phyloP scores from a whole-genome alignment of 2,888 invertebrate species.

The Temnothorax rugatulus region DNA sequence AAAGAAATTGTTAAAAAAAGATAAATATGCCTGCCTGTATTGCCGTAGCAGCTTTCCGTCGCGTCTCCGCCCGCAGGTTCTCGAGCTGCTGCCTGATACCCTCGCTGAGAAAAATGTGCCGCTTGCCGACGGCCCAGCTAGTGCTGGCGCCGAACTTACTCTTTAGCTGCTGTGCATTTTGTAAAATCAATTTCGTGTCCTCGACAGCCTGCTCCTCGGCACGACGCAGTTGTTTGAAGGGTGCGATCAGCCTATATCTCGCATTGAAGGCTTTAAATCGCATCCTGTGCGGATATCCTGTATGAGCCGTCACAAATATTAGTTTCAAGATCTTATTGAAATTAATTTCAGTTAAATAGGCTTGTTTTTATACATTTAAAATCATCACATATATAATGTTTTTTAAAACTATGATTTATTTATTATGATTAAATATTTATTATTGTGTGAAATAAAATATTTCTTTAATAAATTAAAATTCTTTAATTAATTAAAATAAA shows the following conservation, averaged over 20 bases:
- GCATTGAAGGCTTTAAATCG: slow-evolving; percentile 96
- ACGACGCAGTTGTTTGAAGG: slow-evolving; percentile 90
- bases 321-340: not conserved
- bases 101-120: slow-evolving; percentile 97
- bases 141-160: slow-evolving; percentile 86
- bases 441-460: not conserved
- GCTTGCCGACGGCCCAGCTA: slow-evolving; percentile 96
- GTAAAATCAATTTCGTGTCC: slow-evolving; percentile 92
- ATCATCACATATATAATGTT: not conserved
- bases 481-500: not conserved
- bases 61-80: slow-evolving; percentile 92
- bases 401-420: not conserved
- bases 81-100: slow-evolving; percentile 96
- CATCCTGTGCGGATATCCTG: slow-evolving; percentile 97
- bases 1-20: slow-evolving; percentile 12
- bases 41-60: slow-evolving; percentile 93
- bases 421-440: not conserved
- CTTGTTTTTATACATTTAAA: not conserved
- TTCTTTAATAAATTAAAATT: not conserved
- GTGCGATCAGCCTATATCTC: slow-evolving; percentile 94
- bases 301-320: slow-evolving; percentile 5
- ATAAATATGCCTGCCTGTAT: slow-evolving; percentile 88
- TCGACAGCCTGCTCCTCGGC: slow-evolving; percentile 92
- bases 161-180: slow-evolving; percentile 89
- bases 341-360: not conserved